Percentiles rank a stretch among this genome's conserved stretches.
These are phyloP conservation scores for Papilio polytes DNA, from an alignment of 1,140 invertebrate species.

Conservation along the genomic window DNA sequence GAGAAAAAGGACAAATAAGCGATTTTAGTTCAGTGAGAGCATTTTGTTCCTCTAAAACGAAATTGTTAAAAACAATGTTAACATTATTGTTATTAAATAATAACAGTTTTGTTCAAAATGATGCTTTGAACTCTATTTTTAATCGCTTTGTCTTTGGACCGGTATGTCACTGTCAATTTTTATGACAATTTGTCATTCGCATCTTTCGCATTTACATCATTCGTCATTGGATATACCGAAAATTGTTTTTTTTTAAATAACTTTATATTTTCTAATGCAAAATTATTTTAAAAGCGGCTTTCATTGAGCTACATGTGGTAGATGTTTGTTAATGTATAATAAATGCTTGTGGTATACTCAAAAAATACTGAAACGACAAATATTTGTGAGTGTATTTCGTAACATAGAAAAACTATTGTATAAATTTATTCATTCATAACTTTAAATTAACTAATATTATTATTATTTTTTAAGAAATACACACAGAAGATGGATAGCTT, in stretches of 20 bases:
- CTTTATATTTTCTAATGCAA: constrained; percentile 17
- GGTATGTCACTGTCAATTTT: neutral
- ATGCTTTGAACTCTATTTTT: neutral
- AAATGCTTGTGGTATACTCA: constrained; percentile 14
- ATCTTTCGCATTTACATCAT: neutral
- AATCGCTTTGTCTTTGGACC: neutral
- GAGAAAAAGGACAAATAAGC: too few relatives aligned
- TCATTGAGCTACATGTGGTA: neutral
- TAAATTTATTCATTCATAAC: neutral
- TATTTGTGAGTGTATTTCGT: constrained; percentile 20
- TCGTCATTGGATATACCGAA: constrained; percentile 38
- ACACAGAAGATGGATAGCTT: constrained; percentile 58
- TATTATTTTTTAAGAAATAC: constrained; percentile 49
- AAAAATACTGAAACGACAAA: constrained; percentile 21
- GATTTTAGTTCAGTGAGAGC: too few relatives aligned
- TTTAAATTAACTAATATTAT: neutral
- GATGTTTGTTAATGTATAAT: constrained; percentile 27
- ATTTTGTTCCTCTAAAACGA: too few relatives aligned
- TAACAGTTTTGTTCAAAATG: too few relatives aligned
- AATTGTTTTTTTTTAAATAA: constrained; percentile 30
- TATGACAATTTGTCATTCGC: constrained; percentile 7
- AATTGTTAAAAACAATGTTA: too few relatives aligned
- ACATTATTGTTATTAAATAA: too few relatives aligned
- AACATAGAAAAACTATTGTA: neutral
- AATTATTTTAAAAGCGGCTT: constrained; percentile 15